Evolutionary conservation across 2,113 vertebrate species (phyloP), one percentile per base, ranked within the genome.

Genomic region (Charina bottae): DNA sequence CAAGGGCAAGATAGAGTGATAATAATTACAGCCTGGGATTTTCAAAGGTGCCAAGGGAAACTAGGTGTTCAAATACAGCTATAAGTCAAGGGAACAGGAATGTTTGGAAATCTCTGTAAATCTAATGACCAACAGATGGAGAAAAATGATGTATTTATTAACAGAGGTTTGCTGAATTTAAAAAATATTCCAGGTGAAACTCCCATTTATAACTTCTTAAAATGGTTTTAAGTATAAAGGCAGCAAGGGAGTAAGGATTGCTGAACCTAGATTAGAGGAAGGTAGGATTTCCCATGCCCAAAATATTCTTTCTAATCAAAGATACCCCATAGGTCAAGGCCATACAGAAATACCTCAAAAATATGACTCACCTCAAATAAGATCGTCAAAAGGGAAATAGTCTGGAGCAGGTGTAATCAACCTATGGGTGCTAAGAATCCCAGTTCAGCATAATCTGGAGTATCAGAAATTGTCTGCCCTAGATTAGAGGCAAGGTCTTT

Each of bases 21-120:
- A 59, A 58, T 91, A 95, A 94, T 93, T 92, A 93, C 0, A 84
- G 8, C 11, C 2, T 37, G 83, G 90, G 93, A 87, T 94, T 95
- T 88, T 87, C 49, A 83, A 90, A 90, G 55, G 15, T 46, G 59
- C n/a, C 37, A 72, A 89, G 89, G 72, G 84, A 53, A 87, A 10
- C 42, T 13, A 53, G 64, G 46, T 54, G 54, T 83, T 93, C 90
- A 83, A 33, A 46, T 86, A 54, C 53, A 49, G 10, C 54, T 49
- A 59, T 42, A 92, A 84, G 21, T 54, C 91, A 89, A 84, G 58
- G 24, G 33, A 62, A 54, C n/a, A 90, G 7, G 58, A 64, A 3
- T 60, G 85, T 89, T 11, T 87, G 95, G 91, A 95, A 96, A 95
- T 94, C 93, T 93, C 58, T 92, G 2, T 0, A 94, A 89, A 95